These are phyloP conservation scores for Zosterops japonicus DNA, from an alignment of 2,113 vertebrate species.

Conservation along the genomic window DNA sequence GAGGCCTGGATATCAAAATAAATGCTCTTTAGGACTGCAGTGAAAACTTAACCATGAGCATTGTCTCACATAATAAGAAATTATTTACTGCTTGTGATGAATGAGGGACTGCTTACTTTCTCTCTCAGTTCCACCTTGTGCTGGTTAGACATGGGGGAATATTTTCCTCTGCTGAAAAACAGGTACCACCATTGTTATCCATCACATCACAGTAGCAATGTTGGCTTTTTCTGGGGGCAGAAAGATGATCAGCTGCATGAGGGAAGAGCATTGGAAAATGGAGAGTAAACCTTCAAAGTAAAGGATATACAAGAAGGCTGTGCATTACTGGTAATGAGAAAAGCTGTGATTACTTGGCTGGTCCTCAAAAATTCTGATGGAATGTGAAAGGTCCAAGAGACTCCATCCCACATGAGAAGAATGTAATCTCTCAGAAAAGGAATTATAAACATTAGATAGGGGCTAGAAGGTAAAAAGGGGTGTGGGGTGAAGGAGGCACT, in stretches of 20 bases:
- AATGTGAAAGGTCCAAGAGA: conserved; percentile 18
- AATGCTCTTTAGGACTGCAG: background rate
- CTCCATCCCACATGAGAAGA: background rate
- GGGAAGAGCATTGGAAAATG: background rate
- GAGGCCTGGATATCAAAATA: background rate
- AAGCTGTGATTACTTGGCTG: background rate
- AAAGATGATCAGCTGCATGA: background rate
- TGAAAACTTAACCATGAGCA: background rate
- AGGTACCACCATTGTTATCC: background rate
- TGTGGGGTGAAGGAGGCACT: background rate
- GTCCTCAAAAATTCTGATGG: conserved; percentile 38
- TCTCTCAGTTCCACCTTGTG: background rate
- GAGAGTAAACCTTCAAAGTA: background rate
- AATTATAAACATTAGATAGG: conserved; percentile 58
- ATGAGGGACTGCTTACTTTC: background rate
- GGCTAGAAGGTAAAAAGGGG: conserved; percentile 7
- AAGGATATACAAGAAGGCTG: background rate
- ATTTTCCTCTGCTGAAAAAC: background rate
- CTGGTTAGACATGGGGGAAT: background rate
- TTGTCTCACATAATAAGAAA: background rate
- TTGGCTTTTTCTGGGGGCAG: background rate
- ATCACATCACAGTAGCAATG: background rate
- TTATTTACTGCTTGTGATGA: background rate
- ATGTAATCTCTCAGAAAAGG: conserved; percentile 42
- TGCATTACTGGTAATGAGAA: background rate